Evolutionary conservation across 2,888 invertebrate species (phyloP), one percentile per base, ranked within the genome.

Genomic region (Uropetala carovei): DNA sequence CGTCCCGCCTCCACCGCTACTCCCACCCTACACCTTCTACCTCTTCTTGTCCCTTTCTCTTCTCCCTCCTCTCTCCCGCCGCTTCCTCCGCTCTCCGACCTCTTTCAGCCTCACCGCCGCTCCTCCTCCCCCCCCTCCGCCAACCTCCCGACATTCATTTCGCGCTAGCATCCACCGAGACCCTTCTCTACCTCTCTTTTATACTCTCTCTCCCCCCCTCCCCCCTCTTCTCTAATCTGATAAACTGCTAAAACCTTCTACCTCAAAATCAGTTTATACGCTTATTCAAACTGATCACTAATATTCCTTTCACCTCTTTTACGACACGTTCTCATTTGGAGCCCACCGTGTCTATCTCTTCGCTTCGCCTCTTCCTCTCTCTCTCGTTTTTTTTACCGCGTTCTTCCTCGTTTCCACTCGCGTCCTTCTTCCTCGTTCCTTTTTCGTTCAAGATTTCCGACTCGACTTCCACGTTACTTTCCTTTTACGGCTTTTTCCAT

Each of bases 291-390:
- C 75, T 27, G 75, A 75, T 75, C 75, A 27, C 75, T 75, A 75
- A 75, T 75, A 22, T 75, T 75, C 75, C 75, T 75, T 75, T 75
- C 75, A 75, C 75, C 75, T 75, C 75, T 22, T 75, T 75, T 27
- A 9, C 68, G 0, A 68, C 64, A 18, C 64, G 14, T n/a, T 64
- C 68, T 68, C 43, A 43, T 43, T 43, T 43, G 1, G 43, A 43
- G 43, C 43, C 43, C 43, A 43, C 5, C 3, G 5, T 5, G 43
- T 43, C 1, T 43, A 43, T 43, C 43, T 43, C 64, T 64, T 60
- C 60, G 64, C 64, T 16, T 64, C n/a, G 75, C 75, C 22, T 27
- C 75, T 75, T 75, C 27, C 75, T 1, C 43, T 43, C n/a, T n/a
- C n/a, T n/a, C n/a, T n/a, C n/a, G n/a, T n/a, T n/a, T n/a, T 43